phyloP scores from a whole-genome alignment of 30 jellyfish, hydroid and myxozoan genomes.

The Cassiopea xamachana region DNA sequence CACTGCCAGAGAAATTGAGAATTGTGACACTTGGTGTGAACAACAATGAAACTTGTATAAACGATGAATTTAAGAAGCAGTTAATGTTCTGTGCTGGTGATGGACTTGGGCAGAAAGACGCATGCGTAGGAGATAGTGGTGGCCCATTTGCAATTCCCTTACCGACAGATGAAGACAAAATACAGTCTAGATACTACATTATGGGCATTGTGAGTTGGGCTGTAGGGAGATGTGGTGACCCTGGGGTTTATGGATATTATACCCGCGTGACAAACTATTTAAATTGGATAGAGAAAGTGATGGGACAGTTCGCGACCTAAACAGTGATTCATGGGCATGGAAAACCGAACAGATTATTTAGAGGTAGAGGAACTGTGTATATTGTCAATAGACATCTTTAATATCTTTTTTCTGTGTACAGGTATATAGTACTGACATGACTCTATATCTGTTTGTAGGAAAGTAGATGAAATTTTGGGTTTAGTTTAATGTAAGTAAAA shows the following conservation, averaged over 20 bases:
- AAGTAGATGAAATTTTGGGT: too few relatives aligned
- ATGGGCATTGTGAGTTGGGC: slow-evolving; percentile 80
- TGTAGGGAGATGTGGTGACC: background rate
- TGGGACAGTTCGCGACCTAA: background rate
- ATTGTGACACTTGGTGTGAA: slow-evolving; percentile 26
- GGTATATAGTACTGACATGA: too few relatives aligned
- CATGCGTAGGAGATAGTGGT: slow-evolving; percentile 85
- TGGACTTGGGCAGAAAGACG: slow-evolving; percentile 34
- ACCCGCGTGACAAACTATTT: slow-evolving; percentile 65
- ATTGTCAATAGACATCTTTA: too few relatives aligned
- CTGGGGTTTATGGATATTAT: slow-evolving; percentile 43
- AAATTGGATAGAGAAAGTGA: slow-evolving; percentile 49
- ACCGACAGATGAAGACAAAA: slow-evolving; percentile 24
- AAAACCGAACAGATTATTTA: too few relatives aligned
- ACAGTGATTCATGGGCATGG: too few relatives aligned
- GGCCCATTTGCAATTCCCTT: slow-evolving; percentile 63
- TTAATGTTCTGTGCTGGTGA: slow-evolving; percentile 55
- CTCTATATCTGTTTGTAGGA: too few relatives aligned
- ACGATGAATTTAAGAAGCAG: background rate
- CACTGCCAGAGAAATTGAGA: slow-evolving; percentile 6
- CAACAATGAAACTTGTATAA: slow-evolving; percentile 54
- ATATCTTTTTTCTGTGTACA: too few relatives aligned
- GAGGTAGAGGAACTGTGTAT: too few relatives aligned
- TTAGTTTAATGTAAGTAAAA: too few relatives aligned
- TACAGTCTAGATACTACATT: slow-evolving; percentile 13